A percentile compares a stretch with the other conserved stretches of the same genome.
These are phyloP conservation scores for Drosophila setosimentum DNA, from an alignment of 2,888 invertebrate genomes.

Conservation along the genomic window DNA sequence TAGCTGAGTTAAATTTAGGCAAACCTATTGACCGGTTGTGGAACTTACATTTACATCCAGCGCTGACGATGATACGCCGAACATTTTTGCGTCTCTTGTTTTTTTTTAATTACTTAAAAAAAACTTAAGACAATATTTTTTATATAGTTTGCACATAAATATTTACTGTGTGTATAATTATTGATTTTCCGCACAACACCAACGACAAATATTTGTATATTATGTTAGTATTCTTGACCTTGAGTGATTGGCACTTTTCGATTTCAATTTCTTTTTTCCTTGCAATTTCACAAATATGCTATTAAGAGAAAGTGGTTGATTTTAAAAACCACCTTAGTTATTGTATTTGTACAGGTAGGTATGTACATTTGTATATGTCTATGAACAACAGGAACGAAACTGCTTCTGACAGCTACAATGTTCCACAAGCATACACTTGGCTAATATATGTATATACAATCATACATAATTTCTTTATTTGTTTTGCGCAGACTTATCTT, in stretches of 20 bases:
- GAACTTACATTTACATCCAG: slow-evolving; percentile 66
- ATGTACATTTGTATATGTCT: slow-evolving; percentile 45
- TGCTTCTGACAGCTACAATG: slow-evolving; percentile 39
- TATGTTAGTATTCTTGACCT: slow-evolving; percentile 31
- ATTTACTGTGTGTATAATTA: slow-evolving; percentile 41
- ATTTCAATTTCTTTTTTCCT: slow-evolving; percentile 37
- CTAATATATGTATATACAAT: slow-evolving; percentile 30
- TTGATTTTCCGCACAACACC: slow-evolving; percentile 47
- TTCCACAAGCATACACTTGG: slow-evolving; percentile 31
- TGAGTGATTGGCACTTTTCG: slow-evolving; percentile 49
- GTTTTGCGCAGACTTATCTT: slow-evolving; percentile 44
- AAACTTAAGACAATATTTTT: slow-evolving; percentile 16
- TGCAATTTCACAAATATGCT: slow-evolving; percentile 24
- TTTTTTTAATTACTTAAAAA: slow-evolving; percentile 24
- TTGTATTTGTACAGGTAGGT: slow-evolving; percentile 43
- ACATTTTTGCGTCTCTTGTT: slow-evolving; percentile 53
- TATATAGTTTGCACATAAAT: slow-evolving; percentile 33
- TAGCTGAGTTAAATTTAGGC: no score
- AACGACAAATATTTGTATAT: slow-evolving; percentile 17
- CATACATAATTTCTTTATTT: slow-evolving; percentile 43
- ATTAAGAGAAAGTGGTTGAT: slow-evolving; percentile 15
- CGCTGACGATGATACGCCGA: slow-evolving; percentile 62
- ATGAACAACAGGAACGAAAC: slow-evolving; percentile 29
- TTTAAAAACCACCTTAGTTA: slow-evolving; percentile 32
- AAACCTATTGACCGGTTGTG: slow-evolving; percentile 24